Evolutionary conservation across 2,888 invertebrate genomes (phyloP).

Genomic region (Cinara cedri): DNA sequence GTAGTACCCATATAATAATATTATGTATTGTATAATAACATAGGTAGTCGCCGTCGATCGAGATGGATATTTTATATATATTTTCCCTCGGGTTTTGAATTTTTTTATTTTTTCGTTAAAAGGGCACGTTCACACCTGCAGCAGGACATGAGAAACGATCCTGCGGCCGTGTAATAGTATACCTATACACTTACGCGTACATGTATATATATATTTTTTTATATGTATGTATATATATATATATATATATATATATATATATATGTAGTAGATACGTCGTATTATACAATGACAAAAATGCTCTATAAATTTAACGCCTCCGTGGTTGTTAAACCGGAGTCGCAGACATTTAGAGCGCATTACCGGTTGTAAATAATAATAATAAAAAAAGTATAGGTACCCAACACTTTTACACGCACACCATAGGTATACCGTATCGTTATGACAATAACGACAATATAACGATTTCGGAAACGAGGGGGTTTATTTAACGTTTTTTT

Average conservation of each 20-base stretch:
- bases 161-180: not conserved
- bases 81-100: not conserved
- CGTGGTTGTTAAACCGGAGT: conserved; percentile 29
- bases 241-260: no score
- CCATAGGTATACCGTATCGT: no score
- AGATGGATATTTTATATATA: conserved; percentile 4
- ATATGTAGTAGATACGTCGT: no score
- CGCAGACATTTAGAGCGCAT: conserved; percentile 45
- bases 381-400: not conserved
- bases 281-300: conserved; percentile 14
- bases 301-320: conserved; percentile 56
- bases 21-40: no score
- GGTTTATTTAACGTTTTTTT: not conserved
- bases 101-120: conserved; percentile 36
- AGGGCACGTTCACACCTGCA: conserved; percentile 42
- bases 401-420: not conserved
- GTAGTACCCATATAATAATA: no score
- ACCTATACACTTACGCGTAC: not conserved
- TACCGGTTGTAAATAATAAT: conserved; percentile 40
- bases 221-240: no score
- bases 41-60: conserved; percentile 31
- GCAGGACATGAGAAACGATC: conserved; percentile 28
- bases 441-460: not conserved
- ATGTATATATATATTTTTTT: conserved; percentile 8
- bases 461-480: conserved; percentile 14